Evolutionary conservation across 2,888 invertebrate genomes (phyloP).

Genomic region (Eristalis tenax): DNA sequence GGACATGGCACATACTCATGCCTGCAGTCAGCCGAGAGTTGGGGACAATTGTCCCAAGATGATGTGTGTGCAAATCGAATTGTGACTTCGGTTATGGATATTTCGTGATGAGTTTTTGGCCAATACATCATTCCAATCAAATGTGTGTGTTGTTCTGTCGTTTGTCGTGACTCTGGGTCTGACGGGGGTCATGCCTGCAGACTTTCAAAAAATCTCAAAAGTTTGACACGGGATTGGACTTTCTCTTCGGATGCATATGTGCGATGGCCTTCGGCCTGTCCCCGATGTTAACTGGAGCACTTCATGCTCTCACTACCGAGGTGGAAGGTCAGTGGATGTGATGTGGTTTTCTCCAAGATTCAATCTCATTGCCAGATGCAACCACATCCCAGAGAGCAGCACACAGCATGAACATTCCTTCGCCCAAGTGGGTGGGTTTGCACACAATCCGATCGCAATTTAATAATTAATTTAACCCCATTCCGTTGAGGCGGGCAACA

Average conservation of each 20-base stretch:
- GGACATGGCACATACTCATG: conserved; percentile 48
- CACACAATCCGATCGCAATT: conserved; percentile 57
- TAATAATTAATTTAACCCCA: conserved; percentile 63
- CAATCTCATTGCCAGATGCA: not conserved
- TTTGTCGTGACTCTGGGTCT: not conserved
- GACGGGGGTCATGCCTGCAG: not conserved
- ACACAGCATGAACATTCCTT: not conserved
- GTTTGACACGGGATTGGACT: not conserved
- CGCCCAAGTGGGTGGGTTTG: not conserved
- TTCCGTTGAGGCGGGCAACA: conserved; percentile 39
- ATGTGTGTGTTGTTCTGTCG: not conserved
- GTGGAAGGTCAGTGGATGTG: no score
- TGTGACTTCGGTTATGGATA: conserved; percentile 7
- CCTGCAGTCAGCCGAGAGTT: not conserved
- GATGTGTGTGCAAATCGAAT: conserved; percentile 27
- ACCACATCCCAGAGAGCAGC: not conserved
- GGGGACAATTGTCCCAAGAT: conserved; percentile 1
- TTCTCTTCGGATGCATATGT: not conserved
- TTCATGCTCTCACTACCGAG: no score
- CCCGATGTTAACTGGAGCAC: not conserved
- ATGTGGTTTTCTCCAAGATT: not conserved
- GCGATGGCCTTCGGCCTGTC: not conserved
- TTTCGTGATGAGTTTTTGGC: conserved; percentile 23
- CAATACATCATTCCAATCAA: conserved; percentile 10
- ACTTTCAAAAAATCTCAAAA: not conserved